Evolutionary conservation across 2,797 vertebrate genomes (phyloP).

Genomic region (Gorsachius magnificus): DNA sequence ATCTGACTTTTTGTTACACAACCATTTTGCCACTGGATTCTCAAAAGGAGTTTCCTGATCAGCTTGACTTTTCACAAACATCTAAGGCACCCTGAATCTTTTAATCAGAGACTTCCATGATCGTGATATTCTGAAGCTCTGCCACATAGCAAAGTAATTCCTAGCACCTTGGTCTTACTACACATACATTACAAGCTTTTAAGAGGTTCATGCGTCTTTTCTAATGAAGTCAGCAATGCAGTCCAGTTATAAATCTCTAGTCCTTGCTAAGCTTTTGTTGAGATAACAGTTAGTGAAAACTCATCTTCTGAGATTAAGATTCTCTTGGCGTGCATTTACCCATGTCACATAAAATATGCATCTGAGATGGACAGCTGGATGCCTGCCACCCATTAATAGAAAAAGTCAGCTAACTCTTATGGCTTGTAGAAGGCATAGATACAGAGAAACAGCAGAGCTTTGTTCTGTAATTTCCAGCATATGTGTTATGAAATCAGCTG

Average conservation of each 20-base stretch:
- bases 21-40: neutral
- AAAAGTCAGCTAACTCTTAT: neutral
- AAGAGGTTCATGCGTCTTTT: neutral
- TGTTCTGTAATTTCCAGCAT: neutral
- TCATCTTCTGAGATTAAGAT: neutral
- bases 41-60: neutral
- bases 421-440: neutral
- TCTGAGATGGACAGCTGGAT: neutral
- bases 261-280: neutral
- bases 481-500: accelerated
- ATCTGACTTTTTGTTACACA: neutral
- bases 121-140: neutral
- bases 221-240: neutral
- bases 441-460: neutral
- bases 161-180: neutral
- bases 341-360: neutral
- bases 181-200: neutral
- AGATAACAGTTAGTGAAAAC: neutral
- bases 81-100: neutral
- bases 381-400: neutral
- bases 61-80: neutral
- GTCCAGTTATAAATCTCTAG: neutral
- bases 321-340: neutral
- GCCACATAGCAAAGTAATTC: neutral
- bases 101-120: neutral